Conservation (phyloP, 2,888 invertebrate genomes). For the Hermodice carunculata region DNA sequence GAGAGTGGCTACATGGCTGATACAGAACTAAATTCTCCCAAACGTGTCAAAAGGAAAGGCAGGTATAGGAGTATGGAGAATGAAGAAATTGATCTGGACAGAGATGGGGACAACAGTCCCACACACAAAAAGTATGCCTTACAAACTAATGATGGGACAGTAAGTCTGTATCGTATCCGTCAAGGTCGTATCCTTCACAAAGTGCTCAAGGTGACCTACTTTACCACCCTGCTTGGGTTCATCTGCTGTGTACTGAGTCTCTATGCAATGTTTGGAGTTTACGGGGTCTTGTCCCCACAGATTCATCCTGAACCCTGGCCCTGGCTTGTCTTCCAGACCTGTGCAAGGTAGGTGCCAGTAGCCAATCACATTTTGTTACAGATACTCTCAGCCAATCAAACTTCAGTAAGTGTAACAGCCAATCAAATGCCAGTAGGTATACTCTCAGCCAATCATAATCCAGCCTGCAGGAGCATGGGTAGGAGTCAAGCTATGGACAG, state of each 20-base stretch:
- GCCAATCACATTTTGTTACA: too few relatives aligned
- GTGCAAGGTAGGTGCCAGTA: constrained; percentile 48
- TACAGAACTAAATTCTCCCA: constrained; percentile 41
- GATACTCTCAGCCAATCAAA: too few relatives aligned
- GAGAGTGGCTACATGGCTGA: constrained; percentile 53
- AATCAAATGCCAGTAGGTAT: too few relatives aligned
- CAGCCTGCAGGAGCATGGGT: too few relatives aligned
- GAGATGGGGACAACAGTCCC: not conserved
- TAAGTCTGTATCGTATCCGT: constrained; percentile 47
- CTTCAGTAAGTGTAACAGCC: too few relatives aligned
- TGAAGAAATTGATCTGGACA: constrained; percentile 1
- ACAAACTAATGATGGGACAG: constrained; percentile 32
- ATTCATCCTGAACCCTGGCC: constrained; percentile 71
- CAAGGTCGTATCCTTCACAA: constrained; percentile 70
- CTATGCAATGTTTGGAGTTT: constrained; percentile 73
- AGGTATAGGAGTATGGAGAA: not conserved
- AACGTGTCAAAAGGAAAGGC: constrained; percentile 7
- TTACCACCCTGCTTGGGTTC: constrained; percentile 73
- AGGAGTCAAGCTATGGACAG: too few relatives aligned
- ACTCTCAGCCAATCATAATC: too few relatives aligned
- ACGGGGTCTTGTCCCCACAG: constrained; percentile 68
- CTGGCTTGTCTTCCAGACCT: constrained; percentile 74
- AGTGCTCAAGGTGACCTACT: constrained; percentile 73
- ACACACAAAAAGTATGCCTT: constrained; percentile 28
- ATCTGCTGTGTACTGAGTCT: constrained; percentile 73